phyloP scores from a whole-genome alignment of 2,113 vertebrate genomes.

The Mola mola region DNA sequence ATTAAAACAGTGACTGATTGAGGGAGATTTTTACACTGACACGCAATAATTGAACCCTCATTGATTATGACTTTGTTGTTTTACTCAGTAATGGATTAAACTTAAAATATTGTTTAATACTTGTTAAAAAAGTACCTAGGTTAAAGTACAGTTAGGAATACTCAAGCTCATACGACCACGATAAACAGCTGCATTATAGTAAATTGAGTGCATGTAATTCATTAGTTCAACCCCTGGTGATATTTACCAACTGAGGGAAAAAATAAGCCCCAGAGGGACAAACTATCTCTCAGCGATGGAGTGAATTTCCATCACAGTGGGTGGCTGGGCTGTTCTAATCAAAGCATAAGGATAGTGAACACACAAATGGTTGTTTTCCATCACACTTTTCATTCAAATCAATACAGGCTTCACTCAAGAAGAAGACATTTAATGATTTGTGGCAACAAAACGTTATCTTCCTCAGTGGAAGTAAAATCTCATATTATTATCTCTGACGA shows the following conservation, averaged over 20 bases:
- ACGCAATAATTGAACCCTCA: too few species aligned
- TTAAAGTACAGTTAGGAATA: background rate
- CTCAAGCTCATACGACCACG: background rate
- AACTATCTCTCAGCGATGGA: background rate
- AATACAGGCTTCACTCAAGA: slow-evolving; percentile 39
- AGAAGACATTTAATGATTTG: slow-evolving; percentile 48
- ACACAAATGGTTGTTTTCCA: slow-evolving; percentile 27
- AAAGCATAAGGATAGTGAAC: slow-evolving; percentile 13
- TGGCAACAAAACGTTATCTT: slow-evolving; percentile 25
- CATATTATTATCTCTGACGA: slow-evolving; percentile 25
- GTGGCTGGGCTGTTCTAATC: background rate
- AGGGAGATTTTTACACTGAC: too few species aligned
- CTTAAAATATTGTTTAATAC: too few species aligned
- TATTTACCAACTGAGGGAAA: background rate
- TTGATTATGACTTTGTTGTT: too few species aligned
- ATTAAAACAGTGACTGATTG: too few species aligned
- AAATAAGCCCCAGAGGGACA: too few species aligned
- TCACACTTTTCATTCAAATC: slow-evolving; percentile 24
- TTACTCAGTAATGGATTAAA: too few species aligned
- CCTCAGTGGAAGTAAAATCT: slow-evolving; percentile 27
- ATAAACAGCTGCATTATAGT: background rate
- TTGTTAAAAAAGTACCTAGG: too few species aligned
- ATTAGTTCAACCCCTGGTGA: background rate
- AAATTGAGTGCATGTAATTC: background rate
- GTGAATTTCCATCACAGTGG: background rate